Percentiles rank a stretch among this genome's conserved stretches.
Evolutionary conservation across 1,140 invertebrate genomes (phyloP).

Genomic region (Meloidogyne floridensis): DNA sequence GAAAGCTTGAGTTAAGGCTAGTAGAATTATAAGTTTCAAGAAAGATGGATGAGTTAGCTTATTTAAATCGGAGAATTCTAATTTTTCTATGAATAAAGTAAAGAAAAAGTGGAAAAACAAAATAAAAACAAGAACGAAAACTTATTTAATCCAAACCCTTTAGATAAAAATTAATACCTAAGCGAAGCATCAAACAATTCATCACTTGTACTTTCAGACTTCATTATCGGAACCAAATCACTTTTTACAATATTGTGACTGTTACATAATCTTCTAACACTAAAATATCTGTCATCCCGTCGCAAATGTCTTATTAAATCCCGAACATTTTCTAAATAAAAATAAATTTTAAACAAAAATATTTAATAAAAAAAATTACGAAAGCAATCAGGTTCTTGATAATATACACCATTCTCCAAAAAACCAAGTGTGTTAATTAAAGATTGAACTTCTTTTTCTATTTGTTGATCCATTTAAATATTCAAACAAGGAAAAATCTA

Average conservation of each 20-base stretch:
- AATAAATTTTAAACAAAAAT: slow-evolving; percentile 22
- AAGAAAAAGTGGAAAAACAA: no score
- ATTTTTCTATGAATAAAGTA: no score
- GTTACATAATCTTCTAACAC: slow-evolving; percentile 35
- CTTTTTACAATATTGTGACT: slow-evolving; percentile 48
- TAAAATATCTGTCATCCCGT: slow-evolving; percentile 32
- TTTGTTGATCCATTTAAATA: slow-evolving; percentile 12
- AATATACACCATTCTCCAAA: slow-evolving; percentile 46
- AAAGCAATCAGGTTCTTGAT: slow-evolving; percentile 44
- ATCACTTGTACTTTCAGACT: slow-evolving; percentile 35
- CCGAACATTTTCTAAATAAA: slow-evolving; percentile 41
- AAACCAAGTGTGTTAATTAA: slow-evolving; percentile 45
- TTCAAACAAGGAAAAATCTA: background rate
- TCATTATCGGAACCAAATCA: slow-evolving; percentile 51
- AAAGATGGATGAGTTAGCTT: no score
- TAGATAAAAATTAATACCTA: slow-evolving; percentile 7
- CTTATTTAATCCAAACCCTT: background rate
- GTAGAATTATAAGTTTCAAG: no score
- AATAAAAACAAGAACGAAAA: no score
- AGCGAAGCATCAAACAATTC: slow-evolving; percentile 51
- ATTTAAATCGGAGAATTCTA: no score
- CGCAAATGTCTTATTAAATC: slow-evolving; percentile 46
- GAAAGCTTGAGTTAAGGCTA: no score
- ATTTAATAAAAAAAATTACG: slow-evolving; percentile 29
- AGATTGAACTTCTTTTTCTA: slow-evolving; percentile 37